Evolutionary conservation across 2,797 vertebrate species (phyloP).

Genomic region (Trachurus trachurus): DNA sequence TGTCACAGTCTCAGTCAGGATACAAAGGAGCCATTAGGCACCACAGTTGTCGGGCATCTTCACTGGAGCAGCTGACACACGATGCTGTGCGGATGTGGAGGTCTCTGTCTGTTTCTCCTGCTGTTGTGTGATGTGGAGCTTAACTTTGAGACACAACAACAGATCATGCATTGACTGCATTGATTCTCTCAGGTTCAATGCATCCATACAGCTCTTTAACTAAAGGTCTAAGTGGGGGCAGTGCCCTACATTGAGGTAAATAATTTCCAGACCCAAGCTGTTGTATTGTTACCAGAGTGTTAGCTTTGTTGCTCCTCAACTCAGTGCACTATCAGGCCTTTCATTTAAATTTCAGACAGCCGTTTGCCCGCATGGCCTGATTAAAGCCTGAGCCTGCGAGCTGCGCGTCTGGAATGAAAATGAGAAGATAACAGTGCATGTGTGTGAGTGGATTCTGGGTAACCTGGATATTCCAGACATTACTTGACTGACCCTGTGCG

Average conservation of each 20-base stretch:
- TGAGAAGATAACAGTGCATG: not conserved
- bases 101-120: not conserved
- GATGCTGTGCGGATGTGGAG: not conserved
- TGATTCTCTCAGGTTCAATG: too few relatives aligned
- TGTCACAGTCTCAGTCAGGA: not conserved
- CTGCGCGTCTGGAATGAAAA: not conserved
- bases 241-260: not conserved
- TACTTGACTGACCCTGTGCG: not conserved
- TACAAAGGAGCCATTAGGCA: not conserved
- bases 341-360: slow-evolving; percentile 49
- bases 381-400: not conserved
- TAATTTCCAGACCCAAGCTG: not conserved
- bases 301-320: not conserved
- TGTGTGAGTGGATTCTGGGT: not conserved
- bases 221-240: not conserved
- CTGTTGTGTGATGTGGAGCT: not conserved
- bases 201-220: not conserved
- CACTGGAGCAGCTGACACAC: not conserved
- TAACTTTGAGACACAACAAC: not conserved
- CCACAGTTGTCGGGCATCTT: not conserved
- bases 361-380: not conserved
- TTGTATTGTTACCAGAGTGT: not conserved
- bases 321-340: not conserved
- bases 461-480: not conserved
- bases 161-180: too few relatives aligned